Percentiles rank a stretch among this genome's conserved stretches.
These are phyloP conservation scores for Bombus terrestris DNA, from an alignment of 1,140 invertebrate genomes.

Conservation along the genomic window DNA sequence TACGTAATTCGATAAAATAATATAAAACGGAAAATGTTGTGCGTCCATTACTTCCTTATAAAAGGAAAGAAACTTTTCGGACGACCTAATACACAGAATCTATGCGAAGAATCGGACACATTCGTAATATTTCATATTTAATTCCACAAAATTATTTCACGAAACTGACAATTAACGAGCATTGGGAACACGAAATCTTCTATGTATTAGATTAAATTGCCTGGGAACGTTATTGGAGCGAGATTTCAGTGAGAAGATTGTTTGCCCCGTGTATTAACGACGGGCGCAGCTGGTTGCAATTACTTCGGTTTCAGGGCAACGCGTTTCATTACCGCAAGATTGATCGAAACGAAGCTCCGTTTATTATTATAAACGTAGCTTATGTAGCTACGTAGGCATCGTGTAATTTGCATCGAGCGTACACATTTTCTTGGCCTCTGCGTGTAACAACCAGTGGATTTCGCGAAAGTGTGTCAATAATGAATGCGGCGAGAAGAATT, in stretches of 20 bases:
- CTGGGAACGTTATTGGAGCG: background rate
- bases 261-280: background rate
- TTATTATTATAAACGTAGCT: too few relatives aligned
- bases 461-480: conserved; percentile 35
- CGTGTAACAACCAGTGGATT: background rate
- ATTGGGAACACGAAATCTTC: background rate
- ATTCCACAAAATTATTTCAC: background rate
- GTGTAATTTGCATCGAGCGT: background rate
- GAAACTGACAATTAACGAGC: background rate
- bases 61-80: too few relatives aligned
- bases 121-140: background rate
- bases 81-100: too few relatives aligned
- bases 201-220: background rate
- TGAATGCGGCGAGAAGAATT: conserved; percentile 15
- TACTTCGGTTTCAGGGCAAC: background rate
- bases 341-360: conserved; percentile 10
- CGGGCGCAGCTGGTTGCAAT: background rate
- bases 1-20: too few relatives aligned
- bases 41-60: too few relatives aligned
- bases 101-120: too few relatives aligned
- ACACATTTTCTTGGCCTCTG: background rate
- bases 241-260: background rate
- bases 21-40: too few relatives aligned
- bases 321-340: conserved; percentile 8
- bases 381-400: background rate